phyloP scores from a whole-genome alignment of 2,797 vertebrate species.

The Cyprinodon diabolis region DNA sequence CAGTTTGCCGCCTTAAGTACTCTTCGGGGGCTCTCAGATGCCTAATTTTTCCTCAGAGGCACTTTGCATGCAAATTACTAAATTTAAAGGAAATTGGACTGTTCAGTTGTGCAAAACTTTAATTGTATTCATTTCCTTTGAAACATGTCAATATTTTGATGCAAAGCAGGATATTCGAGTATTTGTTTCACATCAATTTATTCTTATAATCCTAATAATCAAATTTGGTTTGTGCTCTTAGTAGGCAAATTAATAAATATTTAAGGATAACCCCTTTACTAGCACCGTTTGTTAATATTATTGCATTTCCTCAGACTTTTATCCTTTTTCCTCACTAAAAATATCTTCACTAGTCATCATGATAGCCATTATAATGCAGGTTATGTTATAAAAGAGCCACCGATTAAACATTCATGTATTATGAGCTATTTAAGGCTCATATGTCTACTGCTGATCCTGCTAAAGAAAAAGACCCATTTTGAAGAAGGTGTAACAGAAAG shows the following conservation, averaged over 20 bases:
- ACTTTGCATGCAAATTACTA: constrained; percentile 28
- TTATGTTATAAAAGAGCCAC: constrained; percentile 32
- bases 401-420: constrained; percentile 71
- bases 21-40: constrained; percentile 11
- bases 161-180: constrained; percentile 4
- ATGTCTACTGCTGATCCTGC: constrained; percentile 63
- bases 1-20: background rate
- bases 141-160: constrained; percentile 14
- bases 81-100: constrained; percentile 29
- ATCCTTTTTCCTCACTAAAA: constrained; percentile 4
- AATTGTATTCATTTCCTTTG: background rate
- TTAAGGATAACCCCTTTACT: constrained; percentile 8
- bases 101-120: constrained; percentile 17
- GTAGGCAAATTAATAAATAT: background rate
- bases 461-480: constrained; percentile 77
- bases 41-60: constrained; percentile 15
- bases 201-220: background rate
- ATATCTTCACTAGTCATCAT: constrained; percentile 9
- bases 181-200: background rate
- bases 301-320: constrained; percentile 29
- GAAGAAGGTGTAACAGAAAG: constrained; percentile 56
- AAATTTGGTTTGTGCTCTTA: background rate
- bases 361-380: constrained; percentile 18
- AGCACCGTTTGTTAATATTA: constrained; percentile 4
- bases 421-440: constrained; percentile 69